Evolutionary conservation across 2,797 vertebrate species (phyloP), one percentile per base, ranked within the genome.

Genomic region (Danio kyathit): DNA sequence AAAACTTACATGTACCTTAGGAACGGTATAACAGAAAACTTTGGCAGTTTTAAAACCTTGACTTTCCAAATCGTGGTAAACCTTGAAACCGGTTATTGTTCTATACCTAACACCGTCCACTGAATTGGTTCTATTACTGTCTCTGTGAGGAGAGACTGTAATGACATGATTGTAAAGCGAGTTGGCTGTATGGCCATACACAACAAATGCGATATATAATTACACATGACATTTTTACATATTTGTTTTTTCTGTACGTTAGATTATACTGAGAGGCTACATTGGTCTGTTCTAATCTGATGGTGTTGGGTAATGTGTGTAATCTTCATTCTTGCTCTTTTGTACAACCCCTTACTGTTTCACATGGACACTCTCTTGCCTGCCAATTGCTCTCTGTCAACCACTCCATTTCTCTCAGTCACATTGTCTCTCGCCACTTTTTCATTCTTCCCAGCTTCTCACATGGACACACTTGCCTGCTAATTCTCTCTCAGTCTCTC

Each of bases 321-420:
- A 29, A 9, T 13, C 16, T 41, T 65, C 59, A 56, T 51, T 63
- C 67, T 72, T 16, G 12, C 16, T 72, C 19, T 63, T 29, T 46
- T 7, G 2, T 9, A 29, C 29, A 29, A 29, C 29, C 11, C 17
- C 6, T 5, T 43, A n/a, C 10, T 5, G 54, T 14, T 84, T 75
- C 57, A 77, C 43, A 60, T 67, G 14, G 85, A 81, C 86, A 88
- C 85, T 86, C 85, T 86, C 13, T 54, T 48, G 40, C 19, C 65
- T 65, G 12, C 66, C 9, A 60, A 73, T 75, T 61, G 57, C 38
- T 72, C 38, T 73, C 14, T 70, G 13, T 49, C 13, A 49, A 14
- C 44, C 59, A 14, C 19, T 66, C 12, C 72, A 6, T 38, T 40
- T 65, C 19, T 48, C 19, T 72, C 2, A 1, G 52, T 40, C 40